phyloP scores from a whole-genome alignment of 2,888 invertebrate species.

The Diadromus collaris region DNA sequence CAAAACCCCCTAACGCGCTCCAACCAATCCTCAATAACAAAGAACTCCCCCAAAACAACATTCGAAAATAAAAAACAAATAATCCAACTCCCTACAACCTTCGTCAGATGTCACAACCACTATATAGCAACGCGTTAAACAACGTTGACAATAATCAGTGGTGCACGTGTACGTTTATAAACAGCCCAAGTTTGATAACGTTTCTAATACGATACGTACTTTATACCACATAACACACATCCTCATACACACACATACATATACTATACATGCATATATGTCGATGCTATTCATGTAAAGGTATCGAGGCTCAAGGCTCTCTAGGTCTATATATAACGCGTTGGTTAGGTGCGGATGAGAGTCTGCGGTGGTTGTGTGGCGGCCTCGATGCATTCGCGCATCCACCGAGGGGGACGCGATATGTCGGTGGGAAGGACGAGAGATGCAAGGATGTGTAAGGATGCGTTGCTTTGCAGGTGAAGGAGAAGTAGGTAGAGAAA shows the following conservation, averaged over 20 bases:
- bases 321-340: slow-evolving; percentile 29
- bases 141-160: slow-evolving; percentile 4
- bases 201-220: not conserved
- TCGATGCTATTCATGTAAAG: slow-evolving; percentile 16
- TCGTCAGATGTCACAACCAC: not conserved
- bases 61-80: too few relatives aligned
- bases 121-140: not conserved
- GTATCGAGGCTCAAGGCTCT: slow-evolving; percentile 16
- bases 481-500: slow-evolving; percentile 71
- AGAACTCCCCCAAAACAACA: too few relatives aligned
- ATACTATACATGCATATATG: not conserved
- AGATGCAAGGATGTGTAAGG: slow-evolving; percentile 74
- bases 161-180: not conserved
- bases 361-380: slow-evolving; percentile 1
- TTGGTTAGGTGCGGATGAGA: slow-evolving; percentile 30
- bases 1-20: too few relatives aligned
- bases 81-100: too few relatives aligned
- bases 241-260: too few relatives aligned
- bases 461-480: slow-evolving; percentile 75
- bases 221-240: not conserved
- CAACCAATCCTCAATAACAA: too few relatives aligned
- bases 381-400: slow-evolving; percentile 48
- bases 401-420: slow-evolving; percentile 43
- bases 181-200: slow-evolving; percentile 28
- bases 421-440: slow-evolving; percentile 67